phyloP scores from a whole-genome alignment of 2,113 vertebrate species.

The Piliocolobus tephrosceles region DNA sequence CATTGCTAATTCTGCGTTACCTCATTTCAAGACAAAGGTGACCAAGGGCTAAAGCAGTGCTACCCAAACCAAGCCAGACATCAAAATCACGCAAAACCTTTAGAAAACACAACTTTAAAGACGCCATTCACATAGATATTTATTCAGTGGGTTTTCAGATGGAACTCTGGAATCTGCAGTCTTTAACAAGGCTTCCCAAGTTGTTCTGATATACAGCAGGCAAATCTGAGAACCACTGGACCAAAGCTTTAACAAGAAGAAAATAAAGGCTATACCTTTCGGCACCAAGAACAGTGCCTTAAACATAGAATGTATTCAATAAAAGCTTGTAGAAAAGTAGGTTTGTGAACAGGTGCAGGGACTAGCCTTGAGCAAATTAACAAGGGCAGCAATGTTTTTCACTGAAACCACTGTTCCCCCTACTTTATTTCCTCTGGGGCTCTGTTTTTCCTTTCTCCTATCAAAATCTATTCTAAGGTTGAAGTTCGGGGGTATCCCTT shows the following conservation, averaged over 20 bases:
- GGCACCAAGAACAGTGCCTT: background rate
- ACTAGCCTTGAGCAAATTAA: background rate
- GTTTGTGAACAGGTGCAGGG: background rate
- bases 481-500: background rate
- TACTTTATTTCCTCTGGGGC: background rate
- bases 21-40: background rate
- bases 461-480: background rate
- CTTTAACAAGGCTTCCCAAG: background rate
- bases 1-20: background rate
- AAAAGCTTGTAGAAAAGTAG: background rate
- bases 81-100: background rate
- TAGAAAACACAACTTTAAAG: background rate
- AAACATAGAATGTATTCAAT: background rate
- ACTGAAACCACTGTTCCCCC: background rate
- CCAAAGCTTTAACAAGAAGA: background rate
- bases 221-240: background rate
- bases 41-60: background rate
- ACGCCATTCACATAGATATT: background rate
- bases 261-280: background rate
- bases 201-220: background rate
- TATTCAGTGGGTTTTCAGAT: background rate
- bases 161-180: background rate
- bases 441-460: background rate
- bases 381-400: background rate
- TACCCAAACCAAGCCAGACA: background rate